phyloP scores from a whole-genome alignment of 2,888 invertebrate genomes.

The Xiphydria camelus region DNA sequence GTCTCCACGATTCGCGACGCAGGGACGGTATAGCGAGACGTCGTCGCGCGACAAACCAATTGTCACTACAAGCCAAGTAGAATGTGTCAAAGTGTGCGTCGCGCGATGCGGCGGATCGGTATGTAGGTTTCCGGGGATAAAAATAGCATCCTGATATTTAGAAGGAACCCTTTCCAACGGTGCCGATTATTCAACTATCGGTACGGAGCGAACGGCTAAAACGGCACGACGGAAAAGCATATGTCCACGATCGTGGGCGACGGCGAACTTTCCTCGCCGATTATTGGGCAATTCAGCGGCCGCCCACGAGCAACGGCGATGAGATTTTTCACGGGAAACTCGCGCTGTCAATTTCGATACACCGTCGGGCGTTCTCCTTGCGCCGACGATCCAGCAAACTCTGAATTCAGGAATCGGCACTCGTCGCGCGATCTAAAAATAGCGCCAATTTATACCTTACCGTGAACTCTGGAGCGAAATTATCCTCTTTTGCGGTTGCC shows the following conservation, averaged over 20 bases:
- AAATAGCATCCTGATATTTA: constrained; percentile 54
- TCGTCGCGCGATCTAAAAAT: constrained; percentile 41
- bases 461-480: constrained; percentile 50
- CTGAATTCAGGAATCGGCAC: constrained; percentile 34
- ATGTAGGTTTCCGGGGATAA: constrained; percentile 53
- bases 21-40: too few species aligned
- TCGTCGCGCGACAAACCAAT: constrained; percentile 17
- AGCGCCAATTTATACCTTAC: constrained; percentile 49
- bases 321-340: constrained; percentile 3
- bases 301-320: constrained; percentile 25
- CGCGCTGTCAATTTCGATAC: neutral
- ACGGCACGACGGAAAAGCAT: constrained; percentile 5
- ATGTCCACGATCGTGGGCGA: constrained; percentile 1
- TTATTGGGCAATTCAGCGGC: constrained; percentile 27
- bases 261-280: constrained; percentile 7
- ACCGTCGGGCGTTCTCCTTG: neutral
- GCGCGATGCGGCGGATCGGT: constrained; percentile 34
- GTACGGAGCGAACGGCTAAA: constrained; percentile 3
- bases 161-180: constrained; percentile 34
- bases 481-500: constrained; percentile 29
- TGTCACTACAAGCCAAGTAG: constrained; percentile 35
- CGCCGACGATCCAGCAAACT: constrained; percentile 11
- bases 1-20: too few species aligned
- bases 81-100: constrained; percentile 28
- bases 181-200: constrained; percentile 26